These are phyloP conservation scores for Triops cancriformis DNA, from an alignment of 1,140 invertebrate genomes.

Conservation along the genomic window DNA sequence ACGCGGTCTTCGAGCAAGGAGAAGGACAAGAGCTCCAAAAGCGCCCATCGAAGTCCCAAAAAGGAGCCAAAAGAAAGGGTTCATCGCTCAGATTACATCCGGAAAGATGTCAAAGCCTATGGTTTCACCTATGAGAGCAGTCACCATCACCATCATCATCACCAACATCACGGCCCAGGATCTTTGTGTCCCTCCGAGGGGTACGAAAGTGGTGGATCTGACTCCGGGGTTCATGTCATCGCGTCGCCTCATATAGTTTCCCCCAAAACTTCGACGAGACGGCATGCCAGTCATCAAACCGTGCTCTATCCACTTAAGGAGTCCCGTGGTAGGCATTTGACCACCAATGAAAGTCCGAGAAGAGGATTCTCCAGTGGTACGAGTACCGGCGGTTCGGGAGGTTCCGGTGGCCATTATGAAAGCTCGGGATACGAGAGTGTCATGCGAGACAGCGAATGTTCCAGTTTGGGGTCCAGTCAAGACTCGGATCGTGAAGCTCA, in stretches of 20 bases:
- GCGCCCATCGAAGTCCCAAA: conserved; percentile 19
- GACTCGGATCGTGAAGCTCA: conserved; percentile 50
- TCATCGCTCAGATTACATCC: not conserved
- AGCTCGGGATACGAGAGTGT: conserved; percentile 86
- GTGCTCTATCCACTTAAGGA: not conserved
- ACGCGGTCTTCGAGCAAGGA: conserved; percentile 18
- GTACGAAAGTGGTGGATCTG: conserved; percentile 27
- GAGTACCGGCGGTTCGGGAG: conserved; percentile 29
- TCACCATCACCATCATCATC: conserved; percentile 23
- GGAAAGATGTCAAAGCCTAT: conserved; percentile 21
- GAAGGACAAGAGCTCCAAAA: conserved; percentile 22
- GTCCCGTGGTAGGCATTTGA: not conserved
- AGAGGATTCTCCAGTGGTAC: conserved; percentile 26
- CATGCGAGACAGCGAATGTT: conserved; percentile 57
- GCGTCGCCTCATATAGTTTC: conserved; percentile 19
- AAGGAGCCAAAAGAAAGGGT: conserved; percentile 20
- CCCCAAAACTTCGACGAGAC: conserved; percentile 6
- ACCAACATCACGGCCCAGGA: conserved; percentile 22
- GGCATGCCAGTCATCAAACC: conserved; percentile 11
- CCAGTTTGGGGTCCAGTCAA: conserved; percentile 70
- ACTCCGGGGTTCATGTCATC: conserved; percentile 23
- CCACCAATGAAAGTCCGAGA: not conserved
- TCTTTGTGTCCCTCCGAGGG: conserved; percentile 26
- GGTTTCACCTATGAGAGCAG: conserved; percentile 27
- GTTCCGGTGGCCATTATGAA: conserved; percentile 46